phyloP scores from a whole-genome alignment of 2,888 invertebrate species.

The Clivina fossor region DNA sequence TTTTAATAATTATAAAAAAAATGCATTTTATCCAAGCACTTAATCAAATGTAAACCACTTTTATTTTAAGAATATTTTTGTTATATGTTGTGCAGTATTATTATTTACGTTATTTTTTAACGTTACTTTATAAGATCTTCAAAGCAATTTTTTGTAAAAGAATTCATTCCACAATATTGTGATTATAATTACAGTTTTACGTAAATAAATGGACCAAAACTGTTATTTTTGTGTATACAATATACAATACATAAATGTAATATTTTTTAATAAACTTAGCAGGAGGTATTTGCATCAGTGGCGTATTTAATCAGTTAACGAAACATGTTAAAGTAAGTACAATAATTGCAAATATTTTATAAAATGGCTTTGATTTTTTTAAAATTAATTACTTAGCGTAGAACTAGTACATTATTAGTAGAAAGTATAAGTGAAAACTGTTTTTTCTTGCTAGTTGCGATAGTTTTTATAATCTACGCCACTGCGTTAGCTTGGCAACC shows the following conservation, averaged over 20 bases:
- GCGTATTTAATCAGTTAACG: slow-evolving; percentile 3
- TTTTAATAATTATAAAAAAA: too few species aligned
- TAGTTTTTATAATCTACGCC: not conserved
- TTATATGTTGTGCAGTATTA: too few species aligned
- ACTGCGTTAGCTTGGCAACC: not conserved
- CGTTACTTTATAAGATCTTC: too few species aligned
- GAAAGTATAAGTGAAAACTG: not conserved
- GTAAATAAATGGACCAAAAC: not conserved
- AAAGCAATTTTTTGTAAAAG: not conserved
- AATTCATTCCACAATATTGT: not conserved
- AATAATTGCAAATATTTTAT: not conserved
- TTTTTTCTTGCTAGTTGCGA: not conserved
- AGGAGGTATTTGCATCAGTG: not conserved
- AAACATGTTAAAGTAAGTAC: not conserved
- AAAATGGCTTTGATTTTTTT: not conserved
- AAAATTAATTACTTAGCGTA: not conserved
- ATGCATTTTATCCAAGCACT: too few species aligned
- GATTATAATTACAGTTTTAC: not conserved
- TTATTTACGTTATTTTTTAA: too few species aligned
- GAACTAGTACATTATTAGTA: not conserved
- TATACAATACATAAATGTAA: not conserved
- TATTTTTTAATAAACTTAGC: not conserved
- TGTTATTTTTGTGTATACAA: not conserved
- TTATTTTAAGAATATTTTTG: too few species aligned
- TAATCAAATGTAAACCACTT: too few species aligned